A percentile compares a stretch with the other conserved stretches of the same genome.
phyloP scores from a whole-genome alignment of 2,888 invertebrate genomes.

The Callyntrura guangdongensis region DNA sequence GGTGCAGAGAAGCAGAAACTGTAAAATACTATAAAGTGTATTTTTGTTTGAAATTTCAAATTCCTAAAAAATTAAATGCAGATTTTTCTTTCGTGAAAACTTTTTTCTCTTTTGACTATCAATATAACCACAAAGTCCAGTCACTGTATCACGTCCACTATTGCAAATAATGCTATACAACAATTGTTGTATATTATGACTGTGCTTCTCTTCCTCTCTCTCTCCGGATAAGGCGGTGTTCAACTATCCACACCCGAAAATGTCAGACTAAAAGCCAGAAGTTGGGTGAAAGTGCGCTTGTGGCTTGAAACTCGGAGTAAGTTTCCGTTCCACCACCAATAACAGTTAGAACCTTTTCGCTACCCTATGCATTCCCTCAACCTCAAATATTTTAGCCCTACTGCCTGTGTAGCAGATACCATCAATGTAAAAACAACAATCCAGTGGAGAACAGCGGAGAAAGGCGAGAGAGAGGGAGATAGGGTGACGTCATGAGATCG shows the following conservation, averaged over 20 bases:
- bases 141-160: slow-evolving; percentile 66
- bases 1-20: slow-evolving; percentile 30
- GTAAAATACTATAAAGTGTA: neutral
- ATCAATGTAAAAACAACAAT: slow-evolving; percentile 49
- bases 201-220: slow-evolving; percentile 59
- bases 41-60: slow-evolving; percentile 44
- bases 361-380: slow-evolving; percentile 53
- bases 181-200: slow-evolving; percentile 28
- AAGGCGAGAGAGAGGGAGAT: slow-evolving; percentile 54
- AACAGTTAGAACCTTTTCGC: slow-evolving; percentile 21
- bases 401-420: slow-evolving; percentile 6
- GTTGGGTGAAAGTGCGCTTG: slow-evolving; percentile 80
- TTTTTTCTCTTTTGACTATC: slow-evolving; percentile 5
- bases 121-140: slow-evolving; percentile 45
- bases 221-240: slow-evolving; percentile 77
- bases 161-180: slow-evolving; percentile 54
- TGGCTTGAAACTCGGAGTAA: slow-evolving; percentile 67
- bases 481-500: slow-evolving; percentile 78
- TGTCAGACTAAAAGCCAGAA: slow-evolving; percentile 83
- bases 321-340: slow-evolving; percentile 51
- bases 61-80: neutral
- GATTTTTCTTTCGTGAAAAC: neutral
- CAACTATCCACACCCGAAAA: slow-evolving; percentile 85
- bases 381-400: slow-evolving; percentile 39
- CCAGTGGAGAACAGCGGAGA: slow-evolving; percentile 63